Percentiles rank a stretch among this genome's conserved stretches.
Evolutionary conservation across 2,113 vertebrate species (phyloP).

Genomic region (Galemys pyrenaicus): DNA sequence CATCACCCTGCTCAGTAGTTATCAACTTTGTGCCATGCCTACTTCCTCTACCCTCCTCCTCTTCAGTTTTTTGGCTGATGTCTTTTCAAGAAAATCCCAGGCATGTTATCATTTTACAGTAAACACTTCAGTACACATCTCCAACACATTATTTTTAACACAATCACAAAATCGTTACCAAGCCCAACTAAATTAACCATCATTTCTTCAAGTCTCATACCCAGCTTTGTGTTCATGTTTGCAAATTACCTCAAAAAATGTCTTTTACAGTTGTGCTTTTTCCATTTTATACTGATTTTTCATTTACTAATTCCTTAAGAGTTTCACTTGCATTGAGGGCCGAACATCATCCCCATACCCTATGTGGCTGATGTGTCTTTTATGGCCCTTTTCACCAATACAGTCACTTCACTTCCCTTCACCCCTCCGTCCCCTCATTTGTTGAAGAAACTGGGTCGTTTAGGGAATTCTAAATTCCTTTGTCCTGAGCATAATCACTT

Average conservation of each 20-base stretch:
- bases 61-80: background rate
- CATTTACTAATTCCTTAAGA: too few relatives aligned
- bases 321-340: background rate
- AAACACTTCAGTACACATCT: background rate
- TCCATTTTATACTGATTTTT: too few relatives aligned
- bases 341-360: background rate
- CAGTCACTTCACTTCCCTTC: background rate
- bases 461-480: too few relatives aligned
- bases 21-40: background rate
- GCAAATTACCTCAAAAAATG: background rate
- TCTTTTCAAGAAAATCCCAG: slow-evolving; percentile 22
- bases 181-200: slow-evolving; percentile 27
- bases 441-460: background rate
- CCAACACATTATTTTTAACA: slow-evolving; percentile 37
- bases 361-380: background rate
- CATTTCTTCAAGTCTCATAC: slow-evolving; percentile 17
- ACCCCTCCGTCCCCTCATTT: background rate
- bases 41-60: background rate
- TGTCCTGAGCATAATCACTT: background rate
- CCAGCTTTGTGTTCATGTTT: background rate
- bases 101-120: background rate
- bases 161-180: slow-evolving; percentile 47
- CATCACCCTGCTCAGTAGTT: background rate
- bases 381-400: background rate
- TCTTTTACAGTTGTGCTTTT: background rate